Conservation (phyloP, 2,797 vertebrate species). For the Enteromius viviparus region DNA sequence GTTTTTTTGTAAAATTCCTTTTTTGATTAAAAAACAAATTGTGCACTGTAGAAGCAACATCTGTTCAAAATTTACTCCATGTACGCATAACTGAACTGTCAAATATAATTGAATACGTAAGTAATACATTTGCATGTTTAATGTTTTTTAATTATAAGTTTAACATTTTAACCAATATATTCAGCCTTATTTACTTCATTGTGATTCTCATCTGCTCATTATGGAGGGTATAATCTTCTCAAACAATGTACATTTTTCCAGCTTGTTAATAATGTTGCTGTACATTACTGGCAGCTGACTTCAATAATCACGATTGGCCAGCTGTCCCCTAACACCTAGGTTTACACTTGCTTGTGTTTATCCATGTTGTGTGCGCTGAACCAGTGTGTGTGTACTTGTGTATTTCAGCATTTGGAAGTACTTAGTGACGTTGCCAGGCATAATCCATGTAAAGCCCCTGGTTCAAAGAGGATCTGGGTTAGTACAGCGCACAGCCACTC, state of each 20-base stretch:
- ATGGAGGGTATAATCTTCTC: not conserved
- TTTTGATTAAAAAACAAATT: too few species aligned
- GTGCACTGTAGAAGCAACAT: not conserved
- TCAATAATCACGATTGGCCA: not conserved
- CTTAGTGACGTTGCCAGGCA: constrained; percentile 45
- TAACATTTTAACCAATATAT: not conserved
- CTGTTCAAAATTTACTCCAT: not conserved
- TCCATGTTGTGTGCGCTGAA: constrained; percentile 5
- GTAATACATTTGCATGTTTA: not conserved
- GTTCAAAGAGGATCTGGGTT: constrained; percentile 53
- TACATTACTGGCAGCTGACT: constrained; percentile 11
- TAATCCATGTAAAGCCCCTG: constrained; percentile 49
- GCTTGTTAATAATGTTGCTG: not conserved
- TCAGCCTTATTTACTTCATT: not conserved
- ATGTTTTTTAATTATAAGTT: not conserved
- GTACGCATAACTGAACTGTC: not conserved
- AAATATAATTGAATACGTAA: not conserved
- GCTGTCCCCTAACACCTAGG: not conserved
- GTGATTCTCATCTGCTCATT: not conserved
- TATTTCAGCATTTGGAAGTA: constrained; percentile 40
- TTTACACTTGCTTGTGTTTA: constrained; percentile 21
- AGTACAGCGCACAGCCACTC: constrained; percentile 20
- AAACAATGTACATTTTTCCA: not conserved
- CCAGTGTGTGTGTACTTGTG: constrained; percentile 41
- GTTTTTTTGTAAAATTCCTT: too few species aligned